Evolutionary conservation across 2,888 invertebrate genomes (phyloP).

Genomic region (Tenthredo notha): DNA sequence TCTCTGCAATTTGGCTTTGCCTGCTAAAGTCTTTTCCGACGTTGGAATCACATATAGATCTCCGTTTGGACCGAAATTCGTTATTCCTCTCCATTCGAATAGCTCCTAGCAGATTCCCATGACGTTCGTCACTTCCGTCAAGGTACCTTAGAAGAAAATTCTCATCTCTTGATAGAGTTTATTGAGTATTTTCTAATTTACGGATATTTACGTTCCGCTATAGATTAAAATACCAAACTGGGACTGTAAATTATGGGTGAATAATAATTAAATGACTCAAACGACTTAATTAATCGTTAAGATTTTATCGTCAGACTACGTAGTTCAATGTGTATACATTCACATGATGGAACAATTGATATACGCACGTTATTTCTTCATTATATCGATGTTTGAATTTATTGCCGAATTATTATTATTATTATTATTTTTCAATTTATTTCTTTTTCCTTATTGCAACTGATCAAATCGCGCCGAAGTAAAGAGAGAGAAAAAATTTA

Average conservation of each 20-base stretch:
- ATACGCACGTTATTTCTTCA: background rate
- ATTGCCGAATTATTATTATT: background rate
- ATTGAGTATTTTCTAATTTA: background rate
- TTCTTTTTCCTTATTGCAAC: background rate
- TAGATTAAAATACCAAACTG: background rate
- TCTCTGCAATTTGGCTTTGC: constrained; percentile 92
- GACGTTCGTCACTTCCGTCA: constrained; percentile 53
- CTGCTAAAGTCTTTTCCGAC: constrained; percentile 87
- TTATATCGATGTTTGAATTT: background rate
- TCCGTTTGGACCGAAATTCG: constrained; percentile 91
- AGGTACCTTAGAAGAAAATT: constrained; percentile 39
- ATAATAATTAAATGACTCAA: constrained; percentile 2
- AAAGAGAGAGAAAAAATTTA: background rate
- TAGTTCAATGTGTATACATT: constrained; percentile 20
- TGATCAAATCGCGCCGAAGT: background rate
- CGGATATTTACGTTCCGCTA: background rate
- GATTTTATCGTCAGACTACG: constrained; percentile 16
- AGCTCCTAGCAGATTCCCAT: constrained; percentile 72
- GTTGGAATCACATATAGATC: constrained; percentile 90
- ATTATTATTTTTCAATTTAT: background rate
- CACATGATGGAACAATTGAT: background rate
- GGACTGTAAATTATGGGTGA: background rate
- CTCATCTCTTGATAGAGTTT: background rate
- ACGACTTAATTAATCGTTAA: constrained; percentile 14
- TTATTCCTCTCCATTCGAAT: constrained; percentile 85